Evolutionary conservation across 2,888 invertebrate species (phyloP), one percentile per base, ranked within the genome.

Genomic region (Sialis fuliginosa): DNA sequence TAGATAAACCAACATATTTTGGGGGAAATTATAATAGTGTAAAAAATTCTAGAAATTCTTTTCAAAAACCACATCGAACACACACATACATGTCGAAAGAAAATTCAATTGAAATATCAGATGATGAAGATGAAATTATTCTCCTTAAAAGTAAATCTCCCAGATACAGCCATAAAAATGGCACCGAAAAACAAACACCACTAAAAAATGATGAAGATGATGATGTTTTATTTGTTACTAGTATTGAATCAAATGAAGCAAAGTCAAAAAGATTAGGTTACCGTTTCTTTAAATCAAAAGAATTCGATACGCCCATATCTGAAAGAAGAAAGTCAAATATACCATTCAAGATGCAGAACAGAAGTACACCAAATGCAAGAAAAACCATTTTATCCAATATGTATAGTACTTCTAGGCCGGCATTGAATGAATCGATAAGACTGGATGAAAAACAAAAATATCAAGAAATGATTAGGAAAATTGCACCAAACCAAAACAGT

Each of bases 391-490:
- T 22, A 22, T 22, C 22, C 4, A 22, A 22, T 22, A 22, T 22
- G 4, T 22, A 22, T 22, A 22, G 22, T 22, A 4, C 2, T 22
- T 22, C 22, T 52, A 49, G 47, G n/a, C 46, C 56, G 4, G 65
- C 67, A 45, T 56, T 72, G 37, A 64, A 69, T 33, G 69, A 71
- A 58, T 67, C 72, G 47, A 71, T 71, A 52, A 67, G 74, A 58
- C 62, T 75, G 55, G 71, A 73, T 53, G 74, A 75, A 52, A 75
- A 74, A 55, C 65, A 62, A 54, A 67, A 66, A 55, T 76, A 75
- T 53, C 68, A 68, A 54, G 70, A 73, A 57, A 56, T 76, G 39
- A 67, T 77, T 35, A 66, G 63, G 44, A 62, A 63, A 54, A 66
- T 68, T 5, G 58, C 55, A 31, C 45, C 52, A 33, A 51, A n/a